Evolutionary conservation across 2,797 vertebrate species (phyloP), one percentile per base, ranked within the genome.

Genomic region (Labroides dimidiatus): DNA sequence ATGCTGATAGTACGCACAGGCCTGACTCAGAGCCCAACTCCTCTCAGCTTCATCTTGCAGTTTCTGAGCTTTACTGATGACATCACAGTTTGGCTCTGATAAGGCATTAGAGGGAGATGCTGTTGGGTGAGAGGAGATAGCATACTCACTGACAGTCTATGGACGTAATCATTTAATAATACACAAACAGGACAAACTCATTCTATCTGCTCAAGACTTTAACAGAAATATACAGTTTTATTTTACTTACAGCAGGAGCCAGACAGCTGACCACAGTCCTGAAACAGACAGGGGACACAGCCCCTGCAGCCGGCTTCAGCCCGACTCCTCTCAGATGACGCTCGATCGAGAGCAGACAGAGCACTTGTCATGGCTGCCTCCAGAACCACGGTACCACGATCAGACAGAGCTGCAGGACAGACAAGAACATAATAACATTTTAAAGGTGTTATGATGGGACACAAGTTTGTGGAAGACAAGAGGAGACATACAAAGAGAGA

Each of bases 361-460:
- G 96, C 96, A 0, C 91, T 95, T 23, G 94, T 93, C 93, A 96
- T 91, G 0, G 96, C 96, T 0, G 95, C 94, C 88, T 97, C 96
- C 61, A 99, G 75, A 44, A 96, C 96, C 81, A 96, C 90, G 0
- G 97, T 99, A 13, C 98, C 98, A 1, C 95, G 94, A 70, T 93
- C 95, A 0, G 97, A 98, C 64, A 99, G 87, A 0, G 94, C 98
- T 99, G 91, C 42, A 60, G 20, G 43, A 36, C 21, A 70, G 2
- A 17, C 13, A 55, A 17, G 0, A 55, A 20, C 15, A 33, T 6
- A 33, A 7, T 33, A 14, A 52, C 23, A n/a, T 27, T 15, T 0
- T 49, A 20, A 67, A 49, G 7, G 4, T 3, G 10, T 33, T 23
- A 12, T n/a, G 6, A 55, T 20, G 15, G 43, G 39, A 72, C 45